Base-by-base conservation (phyloP, 2,888 invertebrate species). In the Philereme transversata region DNA sequence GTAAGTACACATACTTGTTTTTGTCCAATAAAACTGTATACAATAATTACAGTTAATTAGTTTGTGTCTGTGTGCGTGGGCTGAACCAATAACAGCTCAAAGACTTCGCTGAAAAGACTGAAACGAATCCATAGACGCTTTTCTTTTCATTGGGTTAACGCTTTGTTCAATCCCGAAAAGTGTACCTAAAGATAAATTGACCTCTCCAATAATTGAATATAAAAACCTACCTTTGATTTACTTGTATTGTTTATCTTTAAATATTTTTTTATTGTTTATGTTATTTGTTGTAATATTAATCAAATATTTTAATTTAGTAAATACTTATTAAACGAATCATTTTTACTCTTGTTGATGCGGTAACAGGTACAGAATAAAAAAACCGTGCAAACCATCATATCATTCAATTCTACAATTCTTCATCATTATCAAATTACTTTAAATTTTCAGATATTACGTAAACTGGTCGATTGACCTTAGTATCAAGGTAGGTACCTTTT, bases 1-100 rank as follows among this genome's bases (percentile, higher is more conserved):
- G 72, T 72, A 62, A 69, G 72, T 72, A 64, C 66, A 68, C 60
- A 64, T 43, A 34, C 40, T 34, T 35, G 55, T 62, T 59, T 63
- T 63, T 59, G 63, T 50, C 59, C 59, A 59, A 50, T 55, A 52
- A 41, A 55, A 46, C 47, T 51, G 49, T 33, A 38, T 53, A 54
- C 50, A 50, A 5, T 22, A 45, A 53, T 57, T 50, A 57, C 36
- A 50, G 59, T 11, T 59, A 63, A 63, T 56, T 59, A 59, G 51
- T 55, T 10, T 33, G 41, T 54, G n/a, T 45, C 45, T 51, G 40
- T 43, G 44, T 46, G 51, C 46, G 59, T 49, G 51, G 41, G 50
- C n/a, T 51, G 10, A 55, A 38, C 48, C 48, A 56, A 56, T 56
- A 49, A 52, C 46, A 38, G 47, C 22, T 54, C 38, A 47, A 47